These are phyloP conservation scores for Magallana angulata DNA, from an alignment of 1,140 invertebrate species.

Conservation along the genomic window DNA sequence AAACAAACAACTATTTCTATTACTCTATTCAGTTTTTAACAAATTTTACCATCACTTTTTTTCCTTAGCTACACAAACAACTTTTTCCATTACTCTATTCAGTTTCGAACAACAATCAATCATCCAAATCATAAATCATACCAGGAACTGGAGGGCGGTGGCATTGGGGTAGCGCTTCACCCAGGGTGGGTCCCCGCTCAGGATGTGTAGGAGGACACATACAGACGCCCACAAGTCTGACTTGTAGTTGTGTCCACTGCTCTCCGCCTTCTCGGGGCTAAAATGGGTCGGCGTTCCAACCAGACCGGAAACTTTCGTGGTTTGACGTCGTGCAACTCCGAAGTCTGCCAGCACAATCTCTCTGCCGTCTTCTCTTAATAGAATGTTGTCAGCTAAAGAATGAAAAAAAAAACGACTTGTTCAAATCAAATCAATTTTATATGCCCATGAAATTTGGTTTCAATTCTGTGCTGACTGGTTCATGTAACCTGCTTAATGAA, in stretches of 20 bases:
- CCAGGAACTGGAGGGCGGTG: slow-evolving; percentile 57
- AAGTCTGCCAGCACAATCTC: slow-evolving; percentile 70
- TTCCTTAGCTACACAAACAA: too few species aligned
- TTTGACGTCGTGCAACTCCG: slow-evolving; percentile 65
- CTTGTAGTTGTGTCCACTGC: slow-evolving; percentile 70
- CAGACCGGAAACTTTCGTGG: slow-evolving; percentile 54
- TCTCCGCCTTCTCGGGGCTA: slow-evolving; percentile 74
- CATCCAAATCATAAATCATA: neutral
- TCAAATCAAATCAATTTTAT: neutral
- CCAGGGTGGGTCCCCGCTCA: slow-evolving; percentile 74
- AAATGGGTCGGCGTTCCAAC: slow-evolving; percentile 71
- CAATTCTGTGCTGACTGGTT: too few species aligned
- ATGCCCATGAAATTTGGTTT: neutral
- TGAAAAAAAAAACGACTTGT: neutral
- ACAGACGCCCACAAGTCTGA: slow-evolving; percentile 74
- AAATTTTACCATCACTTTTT: too few species aligned
- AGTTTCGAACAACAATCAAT: too few species aligned
- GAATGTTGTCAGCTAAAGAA: slow-evolving; percentile 73
- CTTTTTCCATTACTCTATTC: too few species aligned
- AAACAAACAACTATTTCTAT: too few species aligned
- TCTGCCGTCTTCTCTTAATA: slow-evolving; percentile 61
- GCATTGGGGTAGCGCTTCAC: slow-evolving; percentile 60
- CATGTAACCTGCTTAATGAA: neutral
- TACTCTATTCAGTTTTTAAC: too few species aligned
- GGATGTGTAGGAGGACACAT: slow-evolving; percentile 73